These are phyloP conservation scores for Tubulanus polymorphus DNA, from an alignment of 2,888 invertebrate genomes.

Conservation along the genomic window DNA sequence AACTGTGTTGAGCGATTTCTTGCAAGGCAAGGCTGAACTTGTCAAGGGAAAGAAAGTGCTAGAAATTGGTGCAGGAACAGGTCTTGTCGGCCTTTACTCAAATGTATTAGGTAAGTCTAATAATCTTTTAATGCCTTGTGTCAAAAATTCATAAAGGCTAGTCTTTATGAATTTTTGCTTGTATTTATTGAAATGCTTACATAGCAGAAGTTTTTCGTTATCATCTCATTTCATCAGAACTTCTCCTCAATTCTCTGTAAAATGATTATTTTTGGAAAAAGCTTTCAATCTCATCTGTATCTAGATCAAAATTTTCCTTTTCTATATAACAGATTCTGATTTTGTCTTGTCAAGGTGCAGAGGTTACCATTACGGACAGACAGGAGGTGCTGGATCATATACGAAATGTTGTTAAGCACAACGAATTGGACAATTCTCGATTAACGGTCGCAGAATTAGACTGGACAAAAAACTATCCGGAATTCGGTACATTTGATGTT, in stretches of 20 bases:
- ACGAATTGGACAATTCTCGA: conserved; percentile 14
- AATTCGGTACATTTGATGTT: conserved; percentile 29
- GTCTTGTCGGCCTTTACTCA: conserved; percentile 45
- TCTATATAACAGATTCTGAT: background rate
- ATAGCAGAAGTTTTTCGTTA: too few relatives aligned
- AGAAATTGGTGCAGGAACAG: conserved; percentile 51
- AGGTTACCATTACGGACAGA: conserved; percentile 40
- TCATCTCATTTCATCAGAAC: too few relatives aligned
- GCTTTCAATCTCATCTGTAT: too few relatives aligned
- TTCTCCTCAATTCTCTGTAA: too few relatives aligned
- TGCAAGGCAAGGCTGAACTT: conserved; percentile 28
- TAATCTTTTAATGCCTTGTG: too few relatives aligned
- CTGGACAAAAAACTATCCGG: conserved; percentile 36
- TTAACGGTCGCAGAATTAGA: conserved; percentile 30
- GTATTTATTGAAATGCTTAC: too few relatives aligned
- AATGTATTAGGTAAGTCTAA: conserved; percentile 34
- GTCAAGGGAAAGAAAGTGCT: conserved; percentile 34
- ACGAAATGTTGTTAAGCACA: conserved; percentile 24
- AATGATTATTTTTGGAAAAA: too few relatives aligned
- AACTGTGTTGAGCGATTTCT: conserved; percentile 40
- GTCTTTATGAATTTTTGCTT: too few relatives aligned
- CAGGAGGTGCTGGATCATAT: conserved; percentile 30
- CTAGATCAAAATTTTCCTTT: too few relatives aligned
- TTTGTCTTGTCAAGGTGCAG: conserved; percentile 27
- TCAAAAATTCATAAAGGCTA: too few relatives aligned